Evolutionary conservation across 2,797 vertebrate genomes (phyloP).

Genomic region (Propithecus deckenii): DNA sequence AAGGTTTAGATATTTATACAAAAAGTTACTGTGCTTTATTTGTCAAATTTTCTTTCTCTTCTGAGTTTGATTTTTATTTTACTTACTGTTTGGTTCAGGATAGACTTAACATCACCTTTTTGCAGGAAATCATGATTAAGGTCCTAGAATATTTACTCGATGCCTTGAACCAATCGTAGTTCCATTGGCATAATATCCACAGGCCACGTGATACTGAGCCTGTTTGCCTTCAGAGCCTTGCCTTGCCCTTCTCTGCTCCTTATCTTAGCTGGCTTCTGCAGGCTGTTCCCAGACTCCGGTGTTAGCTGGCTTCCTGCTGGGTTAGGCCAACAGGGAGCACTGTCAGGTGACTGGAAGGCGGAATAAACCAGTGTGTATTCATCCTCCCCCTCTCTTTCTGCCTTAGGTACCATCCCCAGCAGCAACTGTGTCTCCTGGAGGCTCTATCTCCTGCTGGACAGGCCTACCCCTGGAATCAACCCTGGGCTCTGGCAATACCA

Average conservation of each 20-base stretch:
- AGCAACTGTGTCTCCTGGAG: neutral
- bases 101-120: neutral
- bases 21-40: neutral
- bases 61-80: conserved; percentile 21
- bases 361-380: neutral
- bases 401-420: neutral
- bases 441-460: neutral
- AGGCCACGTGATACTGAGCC: neutral
- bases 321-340: neutral
- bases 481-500: neutral
- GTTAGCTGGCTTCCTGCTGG: neutral
- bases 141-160: neutral
- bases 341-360: neutral
- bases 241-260: neutral
- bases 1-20: neutral
- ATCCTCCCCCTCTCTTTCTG: neutral
- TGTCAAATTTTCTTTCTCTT: neutral
- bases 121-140: conserved; percentile 18
- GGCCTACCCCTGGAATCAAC: neutral
- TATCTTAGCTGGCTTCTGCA: neutral
- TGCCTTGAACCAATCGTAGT: neutral
- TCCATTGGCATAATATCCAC: neutral
- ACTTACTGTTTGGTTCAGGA: neutral
- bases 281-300: neutral
- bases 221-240: neutral